Base-by-base conservation (phyloP, 2,888 invertebrate genomes). In the Brachycybe producta region DNA sequence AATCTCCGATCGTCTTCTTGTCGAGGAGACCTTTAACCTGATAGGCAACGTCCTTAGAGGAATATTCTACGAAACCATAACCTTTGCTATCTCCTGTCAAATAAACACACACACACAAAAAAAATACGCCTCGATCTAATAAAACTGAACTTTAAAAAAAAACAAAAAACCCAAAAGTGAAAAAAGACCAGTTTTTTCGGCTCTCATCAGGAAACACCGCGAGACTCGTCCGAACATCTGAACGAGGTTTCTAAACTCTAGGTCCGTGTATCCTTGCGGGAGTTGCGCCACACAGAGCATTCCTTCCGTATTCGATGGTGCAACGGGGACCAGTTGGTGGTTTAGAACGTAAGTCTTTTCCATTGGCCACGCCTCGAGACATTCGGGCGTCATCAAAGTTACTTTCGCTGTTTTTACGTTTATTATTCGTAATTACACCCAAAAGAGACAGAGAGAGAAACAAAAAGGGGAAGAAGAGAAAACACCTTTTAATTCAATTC, bases 61-160 rank as follows among this genome's bases (percentile, higher is more conserved):
- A 61, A 61, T 69, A 74, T 57, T 73, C 71, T 24, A 74, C 72
- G 60, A 74, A 70, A 2, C 73, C 74, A 61, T 74, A 74, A 13
- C 73, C 73, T 59, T 73, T 73, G 60, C 67, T 71, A 32, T 66
- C 64, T 49, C 70, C 73, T 73, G 59, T 2, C 21, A 46, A 8
- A 21, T 11, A 42, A 44, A 45, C 5, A 28, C 5, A 17, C 13
- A 11, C 17, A 41, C 24, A 35, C 32, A 32, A n/a, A n/a, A 32
- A n/a, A n/a, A n/a, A n/a, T n/a, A 34, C 13, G 35, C 23, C n/a
- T 32, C 5, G 5, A 32, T 44, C 13, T 30, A n/a, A n/a, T n/a
- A n/a, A n/a, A n/a, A n/a, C n/a, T n/a, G n/a, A n/a, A n/a, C n/a
- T n/a, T n/a, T n/a, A n/a, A n/a, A n/a, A n/a, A n/a, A n/a, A n/a